Conservation (phyloP, 1,140 invertebrate species). For the Ladona fulva region DNA sequence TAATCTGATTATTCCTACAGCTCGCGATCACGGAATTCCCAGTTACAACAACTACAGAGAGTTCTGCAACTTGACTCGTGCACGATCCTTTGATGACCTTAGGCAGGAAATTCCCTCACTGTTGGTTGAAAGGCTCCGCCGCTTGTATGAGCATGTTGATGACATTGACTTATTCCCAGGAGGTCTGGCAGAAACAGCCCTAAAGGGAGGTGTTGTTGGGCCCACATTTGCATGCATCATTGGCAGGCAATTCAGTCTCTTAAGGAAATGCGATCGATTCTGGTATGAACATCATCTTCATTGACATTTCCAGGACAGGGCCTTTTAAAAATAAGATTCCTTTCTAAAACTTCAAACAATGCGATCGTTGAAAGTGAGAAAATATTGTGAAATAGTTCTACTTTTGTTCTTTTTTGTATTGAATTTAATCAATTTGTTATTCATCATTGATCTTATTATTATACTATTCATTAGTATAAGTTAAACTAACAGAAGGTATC, state of each 20-base stretch:
- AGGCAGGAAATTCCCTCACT: conserved; percentile 40
- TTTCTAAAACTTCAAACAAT: too few relatives aligned
- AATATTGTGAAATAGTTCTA: too few relatives aligned
- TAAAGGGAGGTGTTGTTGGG: conserved; percentile 43
- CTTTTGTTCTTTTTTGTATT: too few relatives aligned
- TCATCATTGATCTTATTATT: too few relatives aligned
- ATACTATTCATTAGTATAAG: too few relatives aligned
- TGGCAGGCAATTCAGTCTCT: conserved; percentile 45
- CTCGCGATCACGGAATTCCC: conserved; percentile 50
- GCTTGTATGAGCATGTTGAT: conserved; percentile 41
- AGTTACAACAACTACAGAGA: conserved; percentile 52
- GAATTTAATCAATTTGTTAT: too few relatives aligned
- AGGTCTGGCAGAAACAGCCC: conserved; percentile 42
- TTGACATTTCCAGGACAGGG: too few relatives aligned
- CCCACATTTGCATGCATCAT: conserved; percentile 50
- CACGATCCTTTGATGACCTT: conserved; percentile 45
- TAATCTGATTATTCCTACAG: conserved; percentile 24
- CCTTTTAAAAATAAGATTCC: too few relatives aligned
- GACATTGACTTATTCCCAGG: conserved; percentile 49
- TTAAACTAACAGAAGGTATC: too few relatives aligned
- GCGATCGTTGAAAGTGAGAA: too few relatives aligned
- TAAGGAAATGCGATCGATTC: conserved; percentile 87
- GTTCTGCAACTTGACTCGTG: conserved; percentile 44
- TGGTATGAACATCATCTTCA: conserved; percentile 47
- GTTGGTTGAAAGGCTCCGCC: conserved; percentile 33